Conservation (phyloP, 2,888 invertebrate species). For the Trissolcus brochymenae region DNA sequence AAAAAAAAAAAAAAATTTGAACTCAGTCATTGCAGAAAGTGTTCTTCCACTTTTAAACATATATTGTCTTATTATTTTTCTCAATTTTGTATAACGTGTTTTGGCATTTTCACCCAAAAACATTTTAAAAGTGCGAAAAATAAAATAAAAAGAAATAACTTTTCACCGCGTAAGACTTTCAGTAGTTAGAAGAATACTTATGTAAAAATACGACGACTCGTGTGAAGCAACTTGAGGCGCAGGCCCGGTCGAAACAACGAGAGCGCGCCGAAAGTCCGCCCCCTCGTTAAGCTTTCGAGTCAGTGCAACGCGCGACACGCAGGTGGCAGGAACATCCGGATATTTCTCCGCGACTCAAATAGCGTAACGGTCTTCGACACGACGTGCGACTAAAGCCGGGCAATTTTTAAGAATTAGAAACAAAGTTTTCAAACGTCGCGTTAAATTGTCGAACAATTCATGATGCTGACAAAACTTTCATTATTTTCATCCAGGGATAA, state of each 20-base stretch:
- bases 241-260: conserved; percentile 49
- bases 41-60: too few relatives aligned
- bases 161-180: conserved; percentile 12
- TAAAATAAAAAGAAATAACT: conserved; percentile 9
- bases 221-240: conserved; percentile 31
- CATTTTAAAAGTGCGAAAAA: too few relatives aligned
- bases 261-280: conserved; percentile 57
- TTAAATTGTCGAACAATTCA: conserved; percentile 1
- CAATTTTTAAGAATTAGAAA: background rate
- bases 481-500: conserved; percentile 37
- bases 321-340: conserved; percentile 52
- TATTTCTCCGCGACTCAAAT: conserved; percentile 41
- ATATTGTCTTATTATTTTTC: too few relatives aligned
- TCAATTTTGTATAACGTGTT: too few relatives aligned
- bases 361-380: conserved; percentile 26
- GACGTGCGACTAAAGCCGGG: conserved; percentile 5
- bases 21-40: too few relatives aligned
- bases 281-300: conserved; percentile 42
- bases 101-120: too few relatives aligned
- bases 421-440: conserved; percentile 4
- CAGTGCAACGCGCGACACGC: conserved; percentile 58
- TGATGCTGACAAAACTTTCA: conserved; percentile 27
- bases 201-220: conserved; percentile 33
- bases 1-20: too few relatives aligned
- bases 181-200: conserved; percentile 20